These are phyloP conservation scores for Zalophus californianus DNA, from an alignment of 2,797 vertebrate genomes.

Conservation along the genomic window DNA sequence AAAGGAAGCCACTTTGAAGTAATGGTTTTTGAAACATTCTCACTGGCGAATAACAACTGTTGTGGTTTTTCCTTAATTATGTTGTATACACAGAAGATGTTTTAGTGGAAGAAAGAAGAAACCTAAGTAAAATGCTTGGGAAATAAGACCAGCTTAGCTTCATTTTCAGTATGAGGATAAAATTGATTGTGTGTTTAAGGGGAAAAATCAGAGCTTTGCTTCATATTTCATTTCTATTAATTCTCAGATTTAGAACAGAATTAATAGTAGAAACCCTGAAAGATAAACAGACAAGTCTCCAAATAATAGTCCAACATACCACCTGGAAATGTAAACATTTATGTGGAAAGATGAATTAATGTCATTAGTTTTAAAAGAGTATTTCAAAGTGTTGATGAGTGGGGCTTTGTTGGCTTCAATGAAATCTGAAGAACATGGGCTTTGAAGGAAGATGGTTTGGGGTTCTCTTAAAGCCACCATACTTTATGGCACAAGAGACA, in stretches of 20 bases:
- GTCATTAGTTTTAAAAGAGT: neutral
- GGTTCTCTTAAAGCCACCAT: neutral
- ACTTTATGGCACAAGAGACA: neutral
- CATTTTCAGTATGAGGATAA: constrained; percentile 13
- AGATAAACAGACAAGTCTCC: neutral
- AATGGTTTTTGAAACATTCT: constrained; percentile 70
- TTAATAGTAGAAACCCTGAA: constrained; percentile 20
- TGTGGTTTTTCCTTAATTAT: constrained; percentile 74
- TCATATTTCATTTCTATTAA: neutral
- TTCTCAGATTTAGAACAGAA: neutral
- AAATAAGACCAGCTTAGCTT: neutral
- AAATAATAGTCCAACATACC: neutral
- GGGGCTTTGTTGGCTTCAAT: neutral
- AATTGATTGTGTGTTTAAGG: neutral
- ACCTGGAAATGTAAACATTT: neutral
- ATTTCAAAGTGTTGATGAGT: neutral
- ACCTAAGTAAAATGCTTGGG: constrained; percentile 13
- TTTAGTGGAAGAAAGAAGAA: constrained; percentile 57
- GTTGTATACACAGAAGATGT: constrained; percentile 39
- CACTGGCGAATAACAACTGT: constrained; percentile 63
- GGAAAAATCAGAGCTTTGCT: neutral
- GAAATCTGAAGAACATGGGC: neutral
- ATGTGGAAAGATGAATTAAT: neutral
- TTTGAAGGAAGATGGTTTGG: neutral
- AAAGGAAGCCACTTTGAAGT: constrained; percentile 72